Evolutionary conservation across 2,888 invertebrate genomes (phyloP).

Genomic region (Caenorhabditis sp.): DNA sequence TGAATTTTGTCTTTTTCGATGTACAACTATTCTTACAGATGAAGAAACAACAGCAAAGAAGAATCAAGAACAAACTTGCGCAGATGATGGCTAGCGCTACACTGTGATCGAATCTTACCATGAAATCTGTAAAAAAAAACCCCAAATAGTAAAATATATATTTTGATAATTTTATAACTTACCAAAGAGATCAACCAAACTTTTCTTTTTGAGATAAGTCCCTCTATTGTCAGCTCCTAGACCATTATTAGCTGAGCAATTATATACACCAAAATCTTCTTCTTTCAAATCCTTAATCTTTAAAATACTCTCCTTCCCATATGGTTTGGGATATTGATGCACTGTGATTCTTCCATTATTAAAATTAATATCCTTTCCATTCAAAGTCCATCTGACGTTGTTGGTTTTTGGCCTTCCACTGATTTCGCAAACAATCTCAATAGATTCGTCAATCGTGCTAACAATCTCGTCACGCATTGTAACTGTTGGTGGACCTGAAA

Average conservation of each 20-base stretch:
- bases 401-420: constrained; percentile 60
- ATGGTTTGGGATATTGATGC: constrained; percentile 58
- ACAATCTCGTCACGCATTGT: constrained; percentile 35
- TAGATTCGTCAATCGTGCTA: constrained; percentile 44
- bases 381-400: constrained; percentile 58
- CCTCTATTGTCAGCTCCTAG: constrained; percentile 53
- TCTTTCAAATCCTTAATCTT: constrained; percentile 59
- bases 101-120: constrained; percentile 34
- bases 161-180: background rate
- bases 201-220: constrained; percentile 37
- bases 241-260: constrained; percentile 69
- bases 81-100: constrained; percentile 36
- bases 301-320: constrained; percentile 64
- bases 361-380: constrained; percentile 59
- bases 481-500: constrained; percentile 57
- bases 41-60: constrained; percentile 41
- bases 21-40: constrained; percentile 34
- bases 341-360: constrained; percentile 57
- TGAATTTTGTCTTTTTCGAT: constrained; percentile 47
- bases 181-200: constrained; percentile 48
- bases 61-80: constrained; percentile 34
- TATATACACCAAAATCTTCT: constrained; percentile 68
- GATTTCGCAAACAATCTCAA: constrained; percentile 52
- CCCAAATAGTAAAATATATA: background rate
- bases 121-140: constrained; percentile 22